Conservation (phyloP, 2,888 invertebrate genomes). For the Dasysyrphus tricinctus region DNA sequence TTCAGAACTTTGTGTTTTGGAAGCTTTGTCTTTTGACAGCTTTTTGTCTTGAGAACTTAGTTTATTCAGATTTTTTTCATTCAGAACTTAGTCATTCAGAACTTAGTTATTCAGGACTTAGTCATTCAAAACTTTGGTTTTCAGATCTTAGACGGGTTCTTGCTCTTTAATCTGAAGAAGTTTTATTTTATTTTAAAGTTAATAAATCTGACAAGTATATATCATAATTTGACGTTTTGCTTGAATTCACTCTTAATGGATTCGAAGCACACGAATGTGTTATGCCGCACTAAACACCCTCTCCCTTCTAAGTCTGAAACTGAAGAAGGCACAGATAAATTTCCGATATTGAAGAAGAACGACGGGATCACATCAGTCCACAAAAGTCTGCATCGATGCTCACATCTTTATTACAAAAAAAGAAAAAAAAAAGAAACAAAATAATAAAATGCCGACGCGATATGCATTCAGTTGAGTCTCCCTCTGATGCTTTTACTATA, state of each 20-base stretch:
- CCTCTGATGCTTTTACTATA: background rate
- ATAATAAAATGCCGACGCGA: constrained; percentile 48
- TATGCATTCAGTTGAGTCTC: constrained; percentile 48
- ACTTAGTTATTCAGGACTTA: too few relatives aligned
- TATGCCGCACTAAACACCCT: constrained; percentile 27
- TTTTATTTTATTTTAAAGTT: background rate
- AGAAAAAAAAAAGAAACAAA: constrained; percentile 58
- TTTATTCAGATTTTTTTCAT: too few relatives aligned
- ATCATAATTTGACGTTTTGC: constrained; percentile 54
- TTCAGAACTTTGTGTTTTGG: too few relatives aligned
- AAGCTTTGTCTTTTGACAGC: too few relatives aligned
- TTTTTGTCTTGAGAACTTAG: too few relatives aligned
- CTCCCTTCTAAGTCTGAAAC: constrained; percentile 12
- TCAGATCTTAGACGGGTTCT: too few relatives aligned
- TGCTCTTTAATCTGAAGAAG: too few relatives aligned
- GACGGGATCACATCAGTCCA: constrained; percentile 69
- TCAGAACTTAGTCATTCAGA: too few relatives aligned
- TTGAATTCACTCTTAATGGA: constrained; percentile 70
- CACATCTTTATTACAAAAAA: constrained; percentile 73
- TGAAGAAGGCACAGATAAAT: constrained; percentile 64
- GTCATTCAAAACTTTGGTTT: too few relatives aligned
- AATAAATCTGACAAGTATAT: constrained; percentile 46
- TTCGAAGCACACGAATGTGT: constrained; percentile 69
- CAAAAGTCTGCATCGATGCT: constrained; percentile 70
- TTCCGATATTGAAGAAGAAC: constrained; percentile 68